phyloP scores from a whole-genome alignment of 2,888 invertebrate genomes.

The Polydesmus complanatus region DNA sequence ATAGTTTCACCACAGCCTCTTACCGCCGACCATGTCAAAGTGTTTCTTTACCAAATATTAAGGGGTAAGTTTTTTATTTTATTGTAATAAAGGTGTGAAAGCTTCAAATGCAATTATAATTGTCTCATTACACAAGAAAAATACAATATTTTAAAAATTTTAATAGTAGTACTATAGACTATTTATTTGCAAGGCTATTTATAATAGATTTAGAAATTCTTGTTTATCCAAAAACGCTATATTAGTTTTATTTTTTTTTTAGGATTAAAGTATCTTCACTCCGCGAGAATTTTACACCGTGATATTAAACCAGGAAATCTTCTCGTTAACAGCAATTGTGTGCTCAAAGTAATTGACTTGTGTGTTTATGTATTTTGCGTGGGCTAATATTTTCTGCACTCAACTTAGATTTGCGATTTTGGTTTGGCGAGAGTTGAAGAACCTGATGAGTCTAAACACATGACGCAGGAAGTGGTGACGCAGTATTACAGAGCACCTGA shows the following conservation, averaged over 20 bases:
- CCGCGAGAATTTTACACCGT: conserved; percentile 91
- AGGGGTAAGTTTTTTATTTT: conserved; percentile 56
- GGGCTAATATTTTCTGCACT: not conserved
- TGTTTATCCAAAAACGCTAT: no score
- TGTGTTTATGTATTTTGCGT: conserved; percentile 4
- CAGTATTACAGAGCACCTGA: conserved; percentile 99
- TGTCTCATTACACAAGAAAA: not conserved
- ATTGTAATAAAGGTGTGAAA: not conserved
- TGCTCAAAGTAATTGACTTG: conserved; percentile 57
- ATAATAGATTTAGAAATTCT: no score
- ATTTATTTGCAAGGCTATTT: no score
- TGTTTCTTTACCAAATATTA: conserved; percentile 99
- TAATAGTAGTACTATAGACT: no score
- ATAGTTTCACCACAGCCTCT: conserved; percentile 99
- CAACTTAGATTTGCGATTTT: conserved; percentile 86
- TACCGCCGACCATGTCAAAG: conserved; percentile 98
- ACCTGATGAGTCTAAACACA: conserved; percentile 77
- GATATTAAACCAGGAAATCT: conserved; percentile 99
- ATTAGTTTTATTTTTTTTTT: conserved; percentile 28
- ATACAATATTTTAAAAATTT: no score
- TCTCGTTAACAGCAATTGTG: conserved; percentile 97
- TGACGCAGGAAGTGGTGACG: conserved; percentile 99
- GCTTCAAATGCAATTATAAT: not conserved
- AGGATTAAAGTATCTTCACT: conserved; percentile 97
- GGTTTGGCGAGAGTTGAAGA: conserved; percentile 96